Evolutionary conservation across 2,888 invertebrate genomes (phyloP).

Genomic region (Lepas anatifera): DNA sequence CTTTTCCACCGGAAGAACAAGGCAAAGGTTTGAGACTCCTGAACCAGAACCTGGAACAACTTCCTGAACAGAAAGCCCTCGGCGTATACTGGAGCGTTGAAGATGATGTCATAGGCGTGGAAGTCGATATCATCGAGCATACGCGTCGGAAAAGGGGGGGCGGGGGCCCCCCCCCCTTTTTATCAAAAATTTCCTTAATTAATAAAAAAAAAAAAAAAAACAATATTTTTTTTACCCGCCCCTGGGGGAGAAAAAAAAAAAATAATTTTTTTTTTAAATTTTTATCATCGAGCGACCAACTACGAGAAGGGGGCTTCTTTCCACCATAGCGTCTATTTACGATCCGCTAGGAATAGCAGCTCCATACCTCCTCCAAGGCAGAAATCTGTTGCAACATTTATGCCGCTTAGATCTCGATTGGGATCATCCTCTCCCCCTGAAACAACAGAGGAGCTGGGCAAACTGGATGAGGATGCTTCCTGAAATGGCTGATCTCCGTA

Average conservation of each 20-base stretch:
- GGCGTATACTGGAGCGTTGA: not conserved
- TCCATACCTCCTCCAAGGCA: not conserved
- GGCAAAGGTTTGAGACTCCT: not conserved
- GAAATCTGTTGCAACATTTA: not conserved
- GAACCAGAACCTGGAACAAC: not conserved
- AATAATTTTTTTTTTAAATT: too few relatives aligned
- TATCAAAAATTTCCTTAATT: too few relatives aligned
- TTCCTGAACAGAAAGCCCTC: not conserved
- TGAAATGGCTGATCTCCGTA: not conserved
- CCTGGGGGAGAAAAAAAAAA: too few relatives aligned
- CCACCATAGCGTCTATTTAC: not conserved
- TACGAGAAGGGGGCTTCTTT: not conserved
- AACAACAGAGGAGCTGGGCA: not conserved
- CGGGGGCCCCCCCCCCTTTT: too few relatives aligned
- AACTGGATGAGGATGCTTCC: not conserved
- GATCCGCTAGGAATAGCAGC: not conserved
- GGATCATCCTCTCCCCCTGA: not conserved
- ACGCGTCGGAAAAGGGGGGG: too few relatives aligned
- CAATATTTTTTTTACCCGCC: too few relatives aligned
- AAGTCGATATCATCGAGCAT: too few relatives aligned
- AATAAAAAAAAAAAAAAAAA: too few relatives aligned
- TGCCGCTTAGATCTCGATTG: not conserved
- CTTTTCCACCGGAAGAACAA: not conserved
- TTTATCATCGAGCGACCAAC: too few relatives aligned
- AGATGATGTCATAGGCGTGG: not conserved